Percentiles rank a stretch among this genome's conserved stretches.
Conservation (phyloP, 2,888 invertebrate species). For the Patella caerulea region DNA sequence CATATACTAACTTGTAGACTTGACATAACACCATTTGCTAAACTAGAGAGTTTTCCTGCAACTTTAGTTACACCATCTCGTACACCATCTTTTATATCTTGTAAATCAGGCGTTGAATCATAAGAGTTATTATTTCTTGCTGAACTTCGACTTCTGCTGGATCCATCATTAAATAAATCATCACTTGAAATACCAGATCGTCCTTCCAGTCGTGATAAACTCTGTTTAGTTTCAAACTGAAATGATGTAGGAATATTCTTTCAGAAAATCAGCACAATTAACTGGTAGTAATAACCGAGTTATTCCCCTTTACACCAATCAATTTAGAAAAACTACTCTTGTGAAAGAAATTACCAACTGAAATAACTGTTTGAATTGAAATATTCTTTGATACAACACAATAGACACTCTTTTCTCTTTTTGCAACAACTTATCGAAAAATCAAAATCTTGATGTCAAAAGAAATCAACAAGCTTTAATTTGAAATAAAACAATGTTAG, state of each 20-base stretch:
- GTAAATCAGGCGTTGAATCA: constrained; percentile 80
- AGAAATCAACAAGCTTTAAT: too few species aligned
- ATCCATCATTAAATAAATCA: constrained; percentile 85
- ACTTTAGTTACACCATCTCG: constrained; percentile 97
- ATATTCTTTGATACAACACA: too few species aligned
- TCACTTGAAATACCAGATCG: constrained; percentile 95
- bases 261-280: too few species aligned
- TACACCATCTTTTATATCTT: constrained; percentile 97
- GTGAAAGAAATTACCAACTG: too few species aligned
- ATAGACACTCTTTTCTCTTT: too few species aligned
- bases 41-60: constrained; percentile 93
- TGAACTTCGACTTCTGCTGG: constrained; percentile 37
- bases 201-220: constrained; percentile 87
- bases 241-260: constrained; percentile 15
- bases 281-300: too few species aligned
- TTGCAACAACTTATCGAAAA: too few species aligned
- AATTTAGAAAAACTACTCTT: too few species aligned
- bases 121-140: constrained; percentile 39
- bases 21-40: constrained; percentile 94
- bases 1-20: constrained; percentile 83
- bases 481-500: too few species aligned
- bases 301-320: too few species aligned
- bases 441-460: too few species aligned
- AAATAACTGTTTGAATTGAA: too few species aligned
- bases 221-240: constrained; percentile 73